Conservation (phyloP, 92 coral and sea anemone species). For the Paragorgia papillata region DNA sequence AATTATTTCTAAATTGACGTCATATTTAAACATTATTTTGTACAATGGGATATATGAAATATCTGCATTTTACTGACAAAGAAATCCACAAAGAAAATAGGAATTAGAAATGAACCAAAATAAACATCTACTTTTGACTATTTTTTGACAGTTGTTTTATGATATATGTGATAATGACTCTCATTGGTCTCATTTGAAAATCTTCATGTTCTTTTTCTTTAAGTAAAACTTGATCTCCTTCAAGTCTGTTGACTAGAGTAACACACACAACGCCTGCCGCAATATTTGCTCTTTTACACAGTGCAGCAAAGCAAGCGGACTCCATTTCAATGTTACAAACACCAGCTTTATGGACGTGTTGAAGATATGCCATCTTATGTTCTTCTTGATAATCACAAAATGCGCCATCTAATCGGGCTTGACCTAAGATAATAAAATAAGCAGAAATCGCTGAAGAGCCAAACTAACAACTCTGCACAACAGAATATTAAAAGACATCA, state of each 20-base stretch:
- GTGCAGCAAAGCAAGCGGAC: conserved; percentile 88
- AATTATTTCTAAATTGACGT: no score
- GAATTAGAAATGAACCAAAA: no score
- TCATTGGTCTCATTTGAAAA: conserved; percentile 79
- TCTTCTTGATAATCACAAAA: conserved; percentile 90
- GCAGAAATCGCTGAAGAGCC: background rate
- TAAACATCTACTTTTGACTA: background rate
- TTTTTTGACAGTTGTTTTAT: conserved; percentile 62
- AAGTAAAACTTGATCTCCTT: conserved; percentile 76
- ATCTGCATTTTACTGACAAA: no score
- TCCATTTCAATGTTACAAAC: conserved; percentile 97
- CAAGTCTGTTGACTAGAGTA: conserved; percentile 77
- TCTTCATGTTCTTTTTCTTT: conserved; percentile 73
- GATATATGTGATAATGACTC: conserved; percentile 66
- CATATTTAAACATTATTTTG: no score
- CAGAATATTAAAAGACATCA: no score
- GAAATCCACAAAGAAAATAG: no score
- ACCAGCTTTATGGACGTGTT: conserved; percentile 67
- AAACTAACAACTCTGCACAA: background rate
- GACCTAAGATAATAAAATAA: conserved; percentile 56
- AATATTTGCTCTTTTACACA: conserved; percentile 91
- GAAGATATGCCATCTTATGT: conserved; percentile 75
- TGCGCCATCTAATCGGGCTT: conserved; percentile 93
- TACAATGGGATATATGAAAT: no score
- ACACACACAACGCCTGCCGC: conserved; percentile 92